Evolutionary conservation across 2,797 vertebrate genomes (phyloP), one percentile per base, ranked within the genome.

Genomic region (Gouania willdenowi): DNA sequence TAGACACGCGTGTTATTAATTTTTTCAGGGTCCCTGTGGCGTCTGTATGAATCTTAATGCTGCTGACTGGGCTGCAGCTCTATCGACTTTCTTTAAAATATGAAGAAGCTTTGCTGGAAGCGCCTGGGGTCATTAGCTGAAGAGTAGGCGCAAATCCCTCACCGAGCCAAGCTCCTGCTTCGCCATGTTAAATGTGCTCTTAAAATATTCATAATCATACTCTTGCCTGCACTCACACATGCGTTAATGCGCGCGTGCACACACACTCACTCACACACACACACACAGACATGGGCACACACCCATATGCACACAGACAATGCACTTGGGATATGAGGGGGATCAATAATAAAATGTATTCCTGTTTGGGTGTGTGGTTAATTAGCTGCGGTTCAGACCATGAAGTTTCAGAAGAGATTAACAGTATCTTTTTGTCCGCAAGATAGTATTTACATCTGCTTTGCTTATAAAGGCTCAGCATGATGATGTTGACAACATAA

Each of bases 121-220:
- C 82, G 84, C 86, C 88, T 81, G 53, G 85, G 87, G 89, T 89
- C 88, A 90, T 91, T 90, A 90, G 86, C 83, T 84, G 84, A 87
- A 88, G 86, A 89, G 88, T 84, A 82, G 85, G 85, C 82, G 74
- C 86, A 85, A 86, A 87, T 88, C 86, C 85, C 84, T 86, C 83
- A 84, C 75, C 39, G 68, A 85, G 82, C 73, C 79, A 55, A n/a
- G 77, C 73, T 77, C 75, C 23, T 72, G 73, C 87, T 87, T 85
- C 81, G 79, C 84, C 83, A 80, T 85, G 83, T 89, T 89, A 89
- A 91, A 91, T 90, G 83, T 76, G 83, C 85, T 86, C 75, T 81
- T 90, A 88, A 90, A 91, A 90, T 90, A 90, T 90, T 90, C 89
- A 91, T 89, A 90, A 88, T 89, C 87, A 89, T 89, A 89, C 85